A percentile compares a stretch with the other conserved stretches of the same genome.
These are phyloP conservation scores for Paradoxurus hermaphroditus DNA, from an alignment of 2,113 vertebrate genomes.

Conservation along the genomic window DNA sequence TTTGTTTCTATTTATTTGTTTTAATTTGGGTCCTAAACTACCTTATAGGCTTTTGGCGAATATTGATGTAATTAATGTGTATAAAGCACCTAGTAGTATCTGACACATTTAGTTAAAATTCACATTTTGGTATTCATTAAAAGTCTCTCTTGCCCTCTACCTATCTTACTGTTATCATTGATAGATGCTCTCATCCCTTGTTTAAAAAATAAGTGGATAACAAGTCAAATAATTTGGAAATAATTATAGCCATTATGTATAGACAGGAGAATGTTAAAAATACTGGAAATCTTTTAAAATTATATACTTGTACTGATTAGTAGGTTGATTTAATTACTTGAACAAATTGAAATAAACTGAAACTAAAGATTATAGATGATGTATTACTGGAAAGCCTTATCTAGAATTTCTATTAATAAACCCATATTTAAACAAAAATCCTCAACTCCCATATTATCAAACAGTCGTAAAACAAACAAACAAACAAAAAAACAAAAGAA, in stretches of 20 bases:
- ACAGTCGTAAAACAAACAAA: neutral
- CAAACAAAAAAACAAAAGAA: neutral
- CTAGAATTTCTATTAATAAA: neutral
- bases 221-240: neutral
- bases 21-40: neutral
- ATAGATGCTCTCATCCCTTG: neutral
- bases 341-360: neutral
- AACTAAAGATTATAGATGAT: neutral
- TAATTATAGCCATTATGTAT: neutral
- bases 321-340: neutral
- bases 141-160: neutral
- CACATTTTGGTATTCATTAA: neutral
- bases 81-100: neutral
- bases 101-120: neutral
- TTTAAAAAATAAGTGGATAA: neutral
- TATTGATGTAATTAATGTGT: neutral
- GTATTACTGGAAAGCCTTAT: neutral
- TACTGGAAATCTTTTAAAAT: neutral
- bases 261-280: neutral
- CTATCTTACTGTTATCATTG: neutral
- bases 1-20: neutral
- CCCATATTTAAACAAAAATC: neutral
- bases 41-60: neutral
- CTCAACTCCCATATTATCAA: neutral
- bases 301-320: neutral